Evolutionary conservation across 1,140 invertebrate species (phyloP), one percentile per base, ranked within the genome.

Genomic region (Drosophila mauritiana): DNA sequence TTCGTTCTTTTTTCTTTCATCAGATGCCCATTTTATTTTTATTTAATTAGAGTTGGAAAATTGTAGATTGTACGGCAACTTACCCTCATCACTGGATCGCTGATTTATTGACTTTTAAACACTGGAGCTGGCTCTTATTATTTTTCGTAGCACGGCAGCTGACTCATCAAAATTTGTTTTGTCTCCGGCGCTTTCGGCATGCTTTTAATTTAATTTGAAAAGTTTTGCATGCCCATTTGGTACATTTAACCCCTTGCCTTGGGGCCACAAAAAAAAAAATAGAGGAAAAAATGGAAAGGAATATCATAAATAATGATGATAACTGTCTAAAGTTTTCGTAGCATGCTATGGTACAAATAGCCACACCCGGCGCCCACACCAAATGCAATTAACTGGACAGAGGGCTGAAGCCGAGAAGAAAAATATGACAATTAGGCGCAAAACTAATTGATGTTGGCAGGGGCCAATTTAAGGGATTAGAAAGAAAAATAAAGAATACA

Each of bases 131-230:
- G 43, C 36, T 46, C 36, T 31, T 22, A 57, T 52, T 69, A 69
- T 76, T 78, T 69, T 73, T 53, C 58, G 57, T 37, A 69, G 67
- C 62, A 63, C 74, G 73, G 36, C 61, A 86, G 83, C 83, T 88
- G 83, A 88, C 83, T 88, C 83, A 88, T 88, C 83, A 88, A 83
- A 88, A 62, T 75, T 89, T 89, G 76, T 80, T 88, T 89, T 84
- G 73, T 88, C 79, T 78, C 64, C 62, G 61, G 61, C 61, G 36
- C 85, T 84, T 74, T 74, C 40, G 73, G 57, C 72, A 74, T 78
- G 84, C 84, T 89, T 89, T 89, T 89, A 89, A 89, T 89, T 89
- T 89, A 89, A 89, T 89, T 89, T 89, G 84, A 89, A 89, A 89
- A 89, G 84, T 89, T 89, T 88, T 89, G 83, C 77, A 63, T 78